A percentile compares a stretch with the other conserved stretches of the same genome.
Conservation (phyloP, 2,888 invertebrate species). For the Calameuta filiformis region DNA sequence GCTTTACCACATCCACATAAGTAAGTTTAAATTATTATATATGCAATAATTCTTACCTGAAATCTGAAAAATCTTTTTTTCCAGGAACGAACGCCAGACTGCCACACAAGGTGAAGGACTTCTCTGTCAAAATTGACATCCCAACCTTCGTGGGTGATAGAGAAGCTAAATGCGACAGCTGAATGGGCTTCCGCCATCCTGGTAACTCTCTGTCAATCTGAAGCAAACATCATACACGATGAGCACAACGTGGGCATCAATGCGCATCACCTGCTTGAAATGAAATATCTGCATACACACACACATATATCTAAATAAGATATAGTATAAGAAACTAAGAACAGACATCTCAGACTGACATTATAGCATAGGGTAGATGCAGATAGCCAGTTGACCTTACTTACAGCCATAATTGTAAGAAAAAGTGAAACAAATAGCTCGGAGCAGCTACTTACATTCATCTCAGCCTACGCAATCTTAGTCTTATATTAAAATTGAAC, state of each 20-base stretch:
- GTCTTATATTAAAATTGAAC: no score
- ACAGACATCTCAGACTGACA: no score
- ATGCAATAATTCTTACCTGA: slow-evolving; percentile 74
- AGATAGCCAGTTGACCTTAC: slow-evolving; percentile 47
- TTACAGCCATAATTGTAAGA: slow-evolving; percentile 20
- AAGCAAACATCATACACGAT: background rate
- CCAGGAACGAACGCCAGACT: slow-evolving; percentile 95
- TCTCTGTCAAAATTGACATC: slow-evolving; percentile 98
- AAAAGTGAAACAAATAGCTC: no score
- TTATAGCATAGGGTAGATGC: background rate
- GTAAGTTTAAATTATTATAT: slow-evolving; percentile 2
- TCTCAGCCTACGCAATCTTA: no score
- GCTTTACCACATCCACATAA: background rate
- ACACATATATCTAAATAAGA: no score
- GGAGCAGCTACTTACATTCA: no score
- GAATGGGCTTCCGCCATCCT: slow-evolving; percentile 98
- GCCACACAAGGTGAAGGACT: slow-evolving; percentile 94
- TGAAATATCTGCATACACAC: background rate
- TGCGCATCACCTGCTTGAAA: background rate
- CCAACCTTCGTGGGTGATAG: slow-evolving; percentile 98
- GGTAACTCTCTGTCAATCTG: slow-evolving; percentile 7
- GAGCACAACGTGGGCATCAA: no score
- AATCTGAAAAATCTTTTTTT: slow-evolving; percentile 91
- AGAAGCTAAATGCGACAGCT: slow-evolving; percentile 97
- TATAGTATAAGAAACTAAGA: no score